These are phyloP conservation scores for Himalopsyche kuldschensis DNA, from an alignment of 2,888 invertebrate species.

Conservation along the genomic window DNA sequence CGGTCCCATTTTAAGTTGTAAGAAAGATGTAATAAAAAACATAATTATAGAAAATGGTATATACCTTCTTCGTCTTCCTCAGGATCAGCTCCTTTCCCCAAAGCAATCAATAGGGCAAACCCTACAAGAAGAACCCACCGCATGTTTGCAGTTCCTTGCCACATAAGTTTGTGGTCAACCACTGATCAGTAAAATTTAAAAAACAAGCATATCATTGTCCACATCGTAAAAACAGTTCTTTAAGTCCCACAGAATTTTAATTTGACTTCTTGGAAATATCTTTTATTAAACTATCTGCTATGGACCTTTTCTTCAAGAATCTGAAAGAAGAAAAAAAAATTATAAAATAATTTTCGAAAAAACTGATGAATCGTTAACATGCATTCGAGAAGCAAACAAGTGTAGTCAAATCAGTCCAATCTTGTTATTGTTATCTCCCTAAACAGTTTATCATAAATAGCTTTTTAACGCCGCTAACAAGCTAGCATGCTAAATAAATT, in stretches of 20 bases:
- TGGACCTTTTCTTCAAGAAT: background rate
- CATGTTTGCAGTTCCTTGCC: conserved; percentile 5
- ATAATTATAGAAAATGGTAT: background rate
- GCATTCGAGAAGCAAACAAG: background rate
- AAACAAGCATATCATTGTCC: background rate
- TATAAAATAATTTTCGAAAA: no score
- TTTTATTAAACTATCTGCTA: background rate
- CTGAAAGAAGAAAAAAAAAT: background rate
- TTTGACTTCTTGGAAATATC: no score
- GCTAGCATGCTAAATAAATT: background rate
- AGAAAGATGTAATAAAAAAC: no score
- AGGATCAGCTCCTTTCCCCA: conserved; percentile 1
- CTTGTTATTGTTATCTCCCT: background rate
- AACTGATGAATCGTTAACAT: no score
- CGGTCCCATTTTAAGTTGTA: no score
- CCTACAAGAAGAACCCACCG: conserved; percentile 21
- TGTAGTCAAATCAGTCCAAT: background rate
- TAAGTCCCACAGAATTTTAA: no score
- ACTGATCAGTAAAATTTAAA: background rate
- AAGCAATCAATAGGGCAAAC: conserved; percentile 18
- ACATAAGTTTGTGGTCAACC: background rate
- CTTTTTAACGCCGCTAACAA: background rate
- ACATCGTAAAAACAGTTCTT: no score
- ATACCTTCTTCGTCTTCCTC: conserved; percentile 28
- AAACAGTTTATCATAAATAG: background rate